Percentiles rank a stretch among this genome's conserved stretches.
phyloP scores from a whole-genome alignment of 1,140 invertebrate genomes.

The Chrysomallon squamiferum region DNA sequence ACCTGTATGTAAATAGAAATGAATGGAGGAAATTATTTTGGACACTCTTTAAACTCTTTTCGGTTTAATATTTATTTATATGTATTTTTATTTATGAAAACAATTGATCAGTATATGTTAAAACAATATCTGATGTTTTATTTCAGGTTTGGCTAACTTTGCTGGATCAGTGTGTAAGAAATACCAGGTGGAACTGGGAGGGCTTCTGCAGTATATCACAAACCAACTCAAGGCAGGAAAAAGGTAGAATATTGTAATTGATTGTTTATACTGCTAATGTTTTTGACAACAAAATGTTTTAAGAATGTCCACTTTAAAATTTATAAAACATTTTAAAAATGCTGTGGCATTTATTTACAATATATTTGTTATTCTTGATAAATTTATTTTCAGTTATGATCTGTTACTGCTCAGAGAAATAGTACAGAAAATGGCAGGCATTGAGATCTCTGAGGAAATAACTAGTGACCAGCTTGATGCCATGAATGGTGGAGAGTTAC shows the following conservation, averaged over 20 bases:
- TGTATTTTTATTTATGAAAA: too few relatives aligned
- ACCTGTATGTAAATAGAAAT: too few relatives aligned
- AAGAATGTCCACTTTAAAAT: too few relatives aligned
- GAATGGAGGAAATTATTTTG: too few relatives aligned
- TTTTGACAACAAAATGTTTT: neutral
- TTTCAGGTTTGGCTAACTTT: constrained; percentile 82
- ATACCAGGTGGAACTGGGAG: constrained; percentile 94
- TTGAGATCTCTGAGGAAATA: constrained; percentile 96
- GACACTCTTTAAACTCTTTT: too few relatives aligned
- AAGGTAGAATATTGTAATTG: constrained; percentile 70
- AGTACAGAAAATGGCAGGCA: constrained; percentile 98
- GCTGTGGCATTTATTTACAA: neutral
- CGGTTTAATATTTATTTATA: too few relatives aligned
- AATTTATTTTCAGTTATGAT: constrained; percentile 78
- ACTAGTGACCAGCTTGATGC: constrained; percentile 95
- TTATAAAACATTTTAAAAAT: too few relatives aligned
- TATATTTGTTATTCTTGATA: constrained; percentile 6
- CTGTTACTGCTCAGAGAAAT: constrained; percentile 96
- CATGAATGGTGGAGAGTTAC: constrained; percentile 93
- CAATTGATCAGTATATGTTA: too few relatives aligned
- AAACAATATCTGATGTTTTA: too few relatives aligned
- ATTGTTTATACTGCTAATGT: neutral
- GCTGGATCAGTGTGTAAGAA: constrained; percentile 96
- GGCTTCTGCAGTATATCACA: constrained; percentile 94
- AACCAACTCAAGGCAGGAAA: constrained; percentile 97